phyloP scores from a whole-genome alignment of 2,113 vertebrate genomes.

The Calyptomena viridis region DNA sequence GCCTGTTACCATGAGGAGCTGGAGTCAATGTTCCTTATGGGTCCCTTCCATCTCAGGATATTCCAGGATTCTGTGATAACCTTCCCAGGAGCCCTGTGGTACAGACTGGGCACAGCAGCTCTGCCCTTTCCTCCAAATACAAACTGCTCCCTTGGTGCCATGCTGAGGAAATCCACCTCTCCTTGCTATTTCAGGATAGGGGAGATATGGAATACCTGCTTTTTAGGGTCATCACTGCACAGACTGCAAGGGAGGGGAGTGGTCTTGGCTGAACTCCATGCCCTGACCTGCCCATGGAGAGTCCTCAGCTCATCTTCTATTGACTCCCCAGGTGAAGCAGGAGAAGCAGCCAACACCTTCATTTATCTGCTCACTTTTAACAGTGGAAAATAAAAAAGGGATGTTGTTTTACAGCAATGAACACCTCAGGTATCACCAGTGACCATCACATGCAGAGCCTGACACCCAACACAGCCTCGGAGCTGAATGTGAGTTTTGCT shows the following conservation, averaged over 20 bases:
- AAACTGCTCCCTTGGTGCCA: neutral
- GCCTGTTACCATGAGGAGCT: neutral
- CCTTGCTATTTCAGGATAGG: neutral
- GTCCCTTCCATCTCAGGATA: neutral
- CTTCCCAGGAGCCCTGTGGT: rapidly evolving
- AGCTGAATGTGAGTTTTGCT: rapidly evolving
- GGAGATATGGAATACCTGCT: neutral
- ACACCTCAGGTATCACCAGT: rapidly evolving
- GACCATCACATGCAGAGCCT: neutral
- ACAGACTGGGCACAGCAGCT: neutral
- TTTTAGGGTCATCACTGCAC: neutral
- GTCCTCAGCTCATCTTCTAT: neutral
- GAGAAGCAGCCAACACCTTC: neutral
- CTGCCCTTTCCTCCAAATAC: neutral
- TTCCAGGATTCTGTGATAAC: neutral
- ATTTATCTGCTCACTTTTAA: neutral
- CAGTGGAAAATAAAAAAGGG: neutral
- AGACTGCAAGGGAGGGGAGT: neutral
- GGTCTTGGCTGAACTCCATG: neutral
- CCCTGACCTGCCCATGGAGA: neutral
- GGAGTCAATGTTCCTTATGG: neutral
- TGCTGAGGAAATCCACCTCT: neutral
- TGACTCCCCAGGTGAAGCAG: neutral
- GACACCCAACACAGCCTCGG: rapidly evolving
- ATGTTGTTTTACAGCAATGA: neutral